phyloP scores from a whole-genome alignment of 2,797 vertebrate genomes.

The Apogon talboti region DNA sequence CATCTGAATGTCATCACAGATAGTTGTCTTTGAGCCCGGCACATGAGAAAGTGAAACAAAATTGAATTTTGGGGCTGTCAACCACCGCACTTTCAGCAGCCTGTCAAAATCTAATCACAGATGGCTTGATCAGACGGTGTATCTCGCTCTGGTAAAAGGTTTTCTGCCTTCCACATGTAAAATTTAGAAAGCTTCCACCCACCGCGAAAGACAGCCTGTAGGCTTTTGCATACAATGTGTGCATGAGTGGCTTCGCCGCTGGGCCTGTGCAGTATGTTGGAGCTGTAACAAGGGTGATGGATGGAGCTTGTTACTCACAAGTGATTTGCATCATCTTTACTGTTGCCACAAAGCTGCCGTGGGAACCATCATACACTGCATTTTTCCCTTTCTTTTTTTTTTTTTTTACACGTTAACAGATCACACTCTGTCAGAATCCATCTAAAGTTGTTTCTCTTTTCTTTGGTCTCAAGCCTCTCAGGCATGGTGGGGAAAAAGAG shows the following conservation, averaged over 20 bases:
- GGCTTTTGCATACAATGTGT: conserved; percentile 61
- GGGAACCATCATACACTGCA: conserved; percentile 38
- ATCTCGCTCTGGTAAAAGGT: conserved; percentile 56
- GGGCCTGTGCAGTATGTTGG: conserved; percentile 35
- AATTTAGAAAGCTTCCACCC: conserved; percentile 64
- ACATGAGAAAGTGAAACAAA: conserved; percentile 61
- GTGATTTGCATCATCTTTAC: conserved; percentile 79
- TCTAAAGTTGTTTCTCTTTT: conserved; percentile 43
- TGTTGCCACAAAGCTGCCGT: conserved; percentile 50
- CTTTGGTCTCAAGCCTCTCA: conserved; percentile 54
- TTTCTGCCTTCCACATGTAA: conserved; percentile 52
- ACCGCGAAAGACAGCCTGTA: conserved; percentile 52
- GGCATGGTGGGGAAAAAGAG: conserved; percentile 23
- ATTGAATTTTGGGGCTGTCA: conserved; percentile 72
- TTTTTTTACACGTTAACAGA: conserved; percentile 28
- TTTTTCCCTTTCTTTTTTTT: conserved; percentile 21
- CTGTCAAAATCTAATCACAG: conserved; percentile 74
- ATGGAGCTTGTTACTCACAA: conserved; percentile 75
- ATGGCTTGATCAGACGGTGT: conserved; percentile 64
- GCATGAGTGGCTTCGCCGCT: conserved; percentile 55
- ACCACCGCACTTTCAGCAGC: conserved; percentile 50
- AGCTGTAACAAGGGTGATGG: conserved; percentile 74
- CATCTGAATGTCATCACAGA: conserved; percentile 47
- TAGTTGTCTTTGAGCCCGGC: conserved; percentile 54
- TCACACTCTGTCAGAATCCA: conserved; percentile 50